Conservation (phyloP, 2,797 vertebrate species). For the Fistularia commersonii region DNA sequence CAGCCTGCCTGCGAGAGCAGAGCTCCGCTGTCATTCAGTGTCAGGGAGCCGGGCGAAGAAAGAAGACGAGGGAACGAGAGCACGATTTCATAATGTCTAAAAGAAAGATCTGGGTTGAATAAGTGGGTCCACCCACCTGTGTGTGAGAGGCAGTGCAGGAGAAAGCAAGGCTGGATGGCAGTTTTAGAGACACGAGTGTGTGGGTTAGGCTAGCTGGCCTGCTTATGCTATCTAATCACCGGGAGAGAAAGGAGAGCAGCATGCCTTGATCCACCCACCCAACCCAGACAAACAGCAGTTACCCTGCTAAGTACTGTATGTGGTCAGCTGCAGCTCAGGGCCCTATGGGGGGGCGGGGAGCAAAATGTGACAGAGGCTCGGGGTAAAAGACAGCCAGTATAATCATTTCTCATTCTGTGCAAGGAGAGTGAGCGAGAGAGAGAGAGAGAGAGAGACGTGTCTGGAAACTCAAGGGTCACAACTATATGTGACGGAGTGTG, state of each 20-base stretch:
- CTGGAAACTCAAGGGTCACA: constrained; percentile 46
- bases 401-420: constrained; percentile 57
- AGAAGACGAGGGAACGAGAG: constrained; percentile 40
- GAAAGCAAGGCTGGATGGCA: constrained; percentile 68
- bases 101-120: constrained; percentile 78
- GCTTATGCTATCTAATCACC: constrained; percentile 75
- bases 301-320: constrained; percentile 62
- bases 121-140: constrained; percentile 85
- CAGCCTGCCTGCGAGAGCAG: constrained; percentile 8
- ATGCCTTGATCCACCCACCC: constrained; percentile 79
- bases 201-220: constrained; percentile 76
- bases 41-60: constrained; percentile 45
- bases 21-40: constrained; percentile 39
- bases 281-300: constrained; percentile 72
- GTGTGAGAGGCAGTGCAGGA: constrained; percentile 72
- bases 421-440: constrained; percentile 4
- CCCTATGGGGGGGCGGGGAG: constrained; percentile 44
- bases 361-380: constrained; percentile 52
- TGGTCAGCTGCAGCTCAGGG: constrained; percentile 55
- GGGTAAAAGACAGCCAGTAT: constrained; percentile 59
- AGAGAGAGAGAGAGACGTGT: constrained; percentile 45
- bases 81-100: constrained; percentile 76
- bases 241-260: constrained; percentile 77
- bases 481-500: constrained; percentile 21
- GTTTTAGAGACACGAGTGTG: constrained; percentile 81